phyloP scores from a whole-genome alignment of 2,113 vertebrate species.

The Chionis minor region DNA sequence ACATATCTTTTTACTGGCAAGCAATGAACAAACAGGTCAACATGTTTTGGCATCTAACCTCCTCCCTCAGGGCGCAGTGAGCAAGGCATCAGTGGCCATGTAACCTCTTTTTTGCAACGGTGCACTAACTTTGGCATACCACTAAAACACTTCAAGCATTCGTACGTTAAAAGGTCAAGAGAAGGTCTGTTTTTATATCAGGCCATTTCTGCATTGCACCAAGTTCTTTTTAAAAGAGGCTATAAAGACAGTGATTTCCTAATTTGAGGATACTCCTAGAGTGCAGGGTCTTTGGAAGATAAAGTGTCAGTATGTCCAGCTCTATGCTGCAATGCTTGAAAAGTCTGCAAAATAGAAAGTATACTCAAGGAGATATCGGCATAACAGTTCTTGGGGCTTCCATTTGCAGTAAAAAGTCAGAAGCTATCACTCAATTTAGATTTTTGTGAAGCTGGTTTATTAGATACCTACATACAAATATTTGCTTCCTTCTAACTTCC shows the following conservation, averaged over 20 bases:
- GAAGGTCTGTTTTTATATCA: not conserved
- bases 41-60: not conserved
- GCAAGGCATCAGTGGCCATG: not conserved
- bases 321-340: not conserved
- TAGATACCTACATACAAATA: not conserved
- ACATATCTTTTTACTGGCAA: constrained; percentile 6
- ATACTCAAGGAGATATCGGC: not conserved
- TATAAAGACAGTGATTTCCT: not conserved
- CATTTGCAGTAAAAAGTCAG: not conserved
- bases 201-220: not conserved
- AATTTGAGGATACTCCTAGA: not conserved
- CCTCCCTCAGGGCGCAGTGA: not conserved
- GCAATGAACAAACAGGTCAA: constrained; percentile 25
- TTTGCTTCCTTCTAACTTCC: not conserved
- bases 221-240: not conserved
- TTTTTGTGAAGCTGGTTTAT: not conserved
- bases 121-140: not conserved
- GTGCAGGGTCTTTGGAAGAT: not conserved
- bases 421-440: not conserved
- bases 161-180: constrained; percentile 37
- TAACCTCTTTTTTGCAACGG: not conserved
- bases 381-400: not conserved
- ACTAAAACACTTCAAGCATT: constrained; percentile 23
- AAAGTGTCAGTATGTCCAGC: not conserved
- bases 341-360: not conserved